A percentile compares a stretch with the other conserved stretches of the same genome.
phyloP scores from a whole-genome alignment of 2,888 invertebrate genomes.

The Eledone cirrhosa region DNA sequence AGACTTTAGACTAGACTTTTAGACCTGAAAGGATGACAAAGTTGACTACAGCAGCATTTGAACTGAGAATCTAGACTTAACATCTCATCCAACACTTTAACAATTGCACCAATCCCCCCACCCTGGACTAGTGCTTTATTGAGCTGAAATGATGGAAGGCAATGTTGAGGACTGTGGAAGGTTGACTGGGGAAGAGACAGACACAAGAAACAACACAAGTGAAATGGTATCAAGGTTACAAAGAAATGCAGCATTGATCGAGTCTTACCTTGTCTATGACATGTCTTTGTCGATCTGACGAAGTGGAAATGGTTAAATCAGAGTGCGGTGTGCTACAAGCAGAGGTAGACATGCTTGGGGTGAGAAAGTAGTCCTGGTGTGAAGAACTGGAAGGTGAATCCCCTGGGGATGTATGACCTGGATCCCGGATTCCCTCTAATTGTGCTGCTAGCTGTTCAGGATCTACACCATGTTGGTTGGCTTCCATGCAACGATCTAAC shows the following conservation, averaged over 20 bases:
- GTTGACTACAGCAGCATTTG: no score
- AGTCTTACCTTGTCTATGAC: constrained; percentile 35
- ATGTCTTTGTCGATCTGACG: constrained; percentile 49
- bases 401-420: constrained; percentile 52
- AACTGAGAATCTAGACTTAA: no score
- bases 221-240: background rate
- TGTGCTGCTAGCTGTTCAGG: constrained; percentile 60
- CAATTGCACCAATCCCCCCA: no score
- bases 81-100: no score
- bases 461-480: constrained; percentile 55
- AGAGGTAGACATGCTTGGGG: constrained; percentile 58
- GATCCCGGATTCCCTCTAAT: constrained; percentile 59
- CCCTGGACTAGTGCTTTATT: no score
- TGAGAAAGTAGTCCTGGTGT: constrained; percentile 57
- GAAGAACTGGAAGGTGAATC: constrained; percentile 59
- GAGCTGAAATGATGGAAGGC: no score
- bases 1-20: no score
- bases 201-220: background rate
- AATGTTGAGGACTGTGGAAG: no score
- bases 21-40: no score
- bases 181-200: no score
- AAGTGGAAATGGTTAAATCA: constrained; percentile 52
- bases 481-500: constrained; percentile 29
- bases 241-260: background rate
- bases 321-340: constrained; percentile 61